Base-by-base conservation (phyloP, 53 echinoderm and acorn worm genomes). In the Holothuria scabra region DNA sequence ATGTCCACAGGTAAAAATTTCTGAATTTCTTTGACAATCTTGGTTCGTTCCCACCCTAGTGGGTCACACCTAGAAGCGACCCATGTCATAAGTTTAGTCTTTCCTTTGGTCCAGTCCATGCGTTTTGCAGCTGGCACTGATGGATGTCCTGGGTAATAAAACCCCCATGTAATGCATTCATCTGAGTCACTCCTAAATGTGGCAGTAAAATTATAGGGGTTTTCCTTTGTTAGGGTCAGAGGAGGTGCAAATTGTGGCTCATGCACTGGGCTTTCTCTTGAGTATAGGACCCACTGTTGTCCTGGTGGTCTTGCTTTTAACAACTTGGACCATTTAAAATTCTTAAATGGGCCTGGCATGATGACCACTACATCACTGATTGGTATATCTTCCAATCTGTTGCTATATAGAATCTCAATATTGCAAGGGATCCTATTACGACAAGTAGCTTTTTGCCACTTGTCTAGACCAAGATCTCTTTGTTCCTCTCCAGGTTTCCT, bases 211-310 rank as follows among this genome's bases (percentile, higher is more conserved):
- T 89, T 89, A 48, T 89, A 89, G 3, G 90, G 90, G 59, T 89
- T 89, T 25, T 85, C 90, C 19, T 52, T 22, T 37, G 81, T 81
- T 3, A 89, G 20, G 0, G 60, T 22, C 14, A 46, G 3, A 0
- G 90, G 90, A 20, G 90, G 90, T 1, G 90, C 56, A 46, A 89
- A 85, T 59, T 89, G 90, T n/a, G 90, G 90, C 60, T 89, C 90
- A 74, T 89, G 90, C 10, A 89, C 85, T 26, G 90, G 90, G 81
- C 90, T 89, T 59, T 89, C 90, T 72, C 69, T 85, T 6, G 90
- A 60, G 37, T 89, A 89, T 12, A 89, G 85, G 55, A 68, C 85
- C 90, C 90, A 89, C 30, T 76, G 85, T 46, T 89, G 90, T n/a
- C 90, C 90, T 22, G 81, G 85, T 12, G 90, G 90, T 55, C 90